Evolutionary conservation across 1,140 invertebrate genomes (phyloP).

Genomic region (Penaeus indicus): DNA sequence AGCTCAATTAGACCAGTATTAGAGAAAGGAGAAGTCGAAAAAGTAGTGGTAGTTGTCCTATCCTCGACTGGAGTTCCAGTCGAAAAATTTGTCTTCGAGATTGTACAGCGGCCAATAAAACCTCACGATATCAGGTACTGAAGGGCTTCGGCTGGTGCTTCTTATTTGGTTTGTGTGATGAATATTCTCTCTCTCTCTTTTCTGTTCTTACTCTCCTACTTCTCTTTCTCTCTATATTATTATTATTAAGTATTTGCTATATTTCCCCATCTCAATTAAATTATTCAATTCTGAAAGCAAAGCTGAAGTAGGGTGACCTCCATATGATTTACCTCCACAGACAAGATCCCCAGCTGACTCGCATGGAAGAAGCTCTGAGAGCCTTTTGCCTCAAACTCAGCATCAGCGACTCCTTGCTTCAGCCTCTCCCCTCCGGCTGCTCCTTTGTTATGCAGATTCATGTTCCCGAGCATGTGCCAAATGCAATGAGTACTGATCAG

Average conservation of each 20-base stretch:
- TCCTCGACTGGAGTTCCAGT: slow-evolving; percentile 26
- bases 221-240: background rate
- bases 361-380: slow-evolving; percentile 55
- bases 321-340: background rate
- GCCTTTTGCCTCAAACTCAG: slow-evolving; percentile 57
- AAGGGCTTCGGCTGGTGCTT: background rate
- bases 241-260: background rate
- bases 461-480: slow-evolving; percentile 38
- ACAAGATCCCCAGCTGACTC: slow-evolving; percentile 35
- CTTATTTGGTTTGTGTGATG: background rate
- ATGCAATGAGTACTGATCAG: background rate
- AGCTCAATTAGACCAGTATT: slow-evolving; percentile 48
- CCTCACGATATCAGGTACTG: slow-evolving; percentile 54
- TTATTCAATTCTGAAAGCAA: background rate
- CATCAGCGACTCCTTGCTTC: slow-evolving; percentile 56
- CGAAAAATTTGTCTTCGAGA: slow-evolving; percentile 63
- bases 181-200: no score
- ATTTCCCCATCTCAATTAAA: background rate
- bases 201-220: background rate
- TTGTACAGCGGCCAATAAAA: slow-evolving; percentile 42
- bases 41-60: slow-evolving; percentile 52
- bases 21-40: slow-evolving; percentile 59
- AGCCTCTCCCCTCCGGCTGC: slow-evolving; percentile 45
- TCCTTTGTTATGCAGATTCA: slow-evolving; percentile 54
- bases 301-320: background rate